Base-by-base conservation (phyloP, 1,140 invertebrate genomes). In the Lepidurus arcticus region DNA sequence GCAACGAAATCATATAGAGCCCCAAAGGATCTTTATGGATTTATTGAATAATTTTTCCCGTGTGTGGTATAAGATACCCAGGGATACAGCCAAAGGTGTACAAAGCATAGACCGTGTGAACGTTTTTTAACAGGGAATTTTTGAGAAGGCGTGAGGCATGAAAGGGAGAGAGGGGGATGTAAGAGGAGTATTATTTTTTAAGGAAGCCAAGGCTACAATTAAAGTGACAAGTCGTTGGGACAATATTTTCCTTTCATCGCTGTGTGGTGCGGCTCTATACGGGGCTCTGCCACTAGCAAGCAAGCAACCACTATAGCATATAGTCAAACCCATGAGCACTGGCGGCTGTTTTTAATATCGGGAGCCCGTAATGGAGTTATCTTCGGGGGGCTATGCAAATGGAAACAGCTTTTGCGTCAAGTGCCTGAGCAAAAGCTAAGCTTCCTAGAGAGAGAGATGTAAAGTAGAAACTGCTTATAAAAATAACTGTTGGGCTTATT, bases 161-260 rank as follows among this genome's bases (percentile, higher is more conserved):
- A 34, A 34, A 34, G 34, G 2, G 34, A 3, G 34, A 34, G 34
- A 34, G 34, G 34, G 34, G 34, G 26, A 34, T 34, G 34, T 34
- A 34, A 34, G 34, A 34, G 34, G 34, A 34, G 34, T 34, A 34
- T 34, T 34, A 34, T 34, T 34, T 34, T 34, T 34, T 11, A 65
- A 65, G 13, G 13, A 65, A 65, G 13, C 16, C 16, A 16, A 47
- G 45, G 10, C 13, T 13, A 65, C 53, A 65, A 65, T 65, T 65
- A 65, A 65, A 65, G 53, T 65, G 53, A 16, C 53, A 65, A 65
- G 53, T 65, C 53, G 16, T 65, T 65, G 53, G 53, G 53, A 65
- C 53, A 65, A 65, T 65, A 65, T 65, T 65, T 65, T 65, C 16
- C 53, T 65, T 65, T 65, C 53, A 65, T 65, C 53, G 53, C 53